A percentile compares a stretch with the other conserved stretches of the same genome.
These are phyloP conservation scores for Saxicola maurus DNA, from an alignment of 2,797 vertebrate genomes.

Conservation along the genomic window DNA sequence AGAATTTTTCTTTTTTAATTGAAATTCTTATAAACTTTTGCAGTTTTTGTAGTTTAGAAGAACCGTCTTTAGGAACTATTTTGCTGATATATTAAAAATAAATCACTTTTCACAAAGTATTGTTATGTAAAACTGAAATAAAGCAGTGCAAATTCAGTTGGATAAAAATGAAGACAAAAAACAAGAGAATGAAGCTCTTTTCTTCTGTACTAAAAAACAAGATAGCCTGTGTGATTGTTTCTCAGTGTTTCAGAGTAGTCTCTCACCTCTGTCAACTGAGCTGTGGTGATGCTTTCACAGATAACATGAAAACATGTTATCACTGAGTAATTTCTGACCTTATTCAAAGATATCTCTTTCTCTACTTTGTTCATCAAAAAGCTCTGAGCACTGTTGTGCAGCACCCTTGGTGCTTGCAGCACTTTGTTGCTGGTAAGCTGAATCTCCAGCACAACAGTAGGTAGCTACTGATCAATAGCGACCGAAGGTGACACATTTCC, in stretches of 20 bases:
- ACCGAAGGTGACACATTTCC: neutral
- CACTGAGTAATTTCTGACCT: constrained; percentile 45
- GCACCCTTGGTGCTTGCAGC: neutral
- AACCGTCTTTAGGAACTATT: neutral
- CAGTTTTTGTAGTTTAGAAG: neutral
- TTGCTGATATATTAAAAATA: neutral
- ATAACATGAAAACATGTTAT: constrained; percentile 33
- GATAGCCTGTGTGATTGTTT: neutral
- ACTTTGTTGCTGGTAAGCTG: constrained; percentile 26
- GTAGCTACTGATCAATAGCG: constrained; percentile 32
- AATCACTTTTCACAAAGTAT: neutral
- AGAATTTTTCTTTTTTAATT: neutral
- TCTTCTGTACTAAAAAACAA: neutral
- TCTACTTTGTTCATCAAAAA: constrained; percentile 36
- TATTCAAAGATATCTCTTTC: constrained; percentile 7
- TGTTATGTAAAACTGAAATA: neutral
- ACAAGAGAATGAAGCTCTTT: neutral
- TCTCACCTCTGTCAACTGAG: constrained; percentile 30
- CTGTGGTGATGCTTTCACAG: constrained; percentile 9
- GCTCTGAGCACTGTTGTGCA: neutral
- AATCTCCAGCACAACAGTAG: constrained; percentile 11
- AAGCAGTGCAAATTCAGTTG: neutral
- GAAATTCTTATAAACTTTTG: neutral
- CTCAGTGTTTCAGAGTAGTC: constrained; percentile 4
- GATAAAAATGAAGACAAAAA: neutral